These are phyloP conservation scores for Volucella inanis DNA, from an alignment of 2,888 invertebrate species.

Conservation along the genomic window DNA sequence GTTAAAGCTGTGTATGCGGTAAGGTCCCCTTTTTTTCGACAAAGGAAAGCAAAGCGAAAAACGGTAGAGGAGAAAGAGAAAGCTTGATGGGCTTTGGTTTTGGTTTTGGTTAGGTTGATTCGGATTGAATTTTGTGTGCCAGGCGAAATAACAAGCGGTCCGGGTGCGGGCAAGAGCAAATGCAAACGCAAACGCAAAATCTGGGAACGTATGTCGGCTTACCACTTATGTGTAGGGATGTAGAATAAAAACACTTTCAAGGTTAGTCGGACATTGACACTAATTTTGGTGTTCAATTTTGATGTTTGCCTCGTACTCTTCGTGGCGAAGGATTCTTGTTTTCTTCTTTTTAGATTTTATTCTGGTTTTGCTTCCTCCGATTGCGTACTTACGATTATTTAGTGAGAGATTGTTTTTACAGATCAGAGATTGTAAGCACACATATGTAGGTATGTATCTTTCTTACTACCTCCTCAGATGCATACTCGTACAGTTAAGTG, in stretches of 20 bases:
- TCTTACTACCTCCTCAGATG: too few relatives aligned
- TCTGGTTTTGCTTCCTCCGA: neutral
- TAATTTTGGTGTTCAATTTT: slow-evolving; percentile 70
- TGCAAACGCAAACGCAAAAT: slow-evolving; percentile 10
- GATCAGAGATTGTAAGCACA: slow-evolving; percentile 3
- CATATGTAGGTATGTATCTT: neutral
- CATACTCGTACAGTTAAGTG: neutral
- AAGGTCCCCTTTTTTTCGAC: slow-evolving; percentile 4
- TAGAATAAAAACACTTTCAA: slow-evolving; percentile 79
- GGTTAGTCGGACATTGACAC: slow-evolving; percentile 84
- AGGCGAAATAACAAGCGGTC: slow-evolving; percentile 17
- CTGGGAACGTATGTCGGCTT: slow-evolving; percentile 41
- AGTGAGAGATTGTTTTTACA: slow-evolving; percentile 8
- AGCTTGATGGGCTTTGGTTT: slow-evolving; percentile 77
- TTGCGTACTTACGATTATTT: slow-evolving; percentile 13
- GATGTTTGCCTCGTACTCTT: slow-evolving; percentile 50
- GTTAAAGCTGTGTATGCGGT: slow-evolving; percentile 24
- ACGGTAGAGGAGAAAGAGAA: slow-evolving; percentile 40
- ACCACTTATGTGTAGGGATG: slow-evolving; percentile 61
- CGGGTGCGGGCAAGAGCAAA: neutral
- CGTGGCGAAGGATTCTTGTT: slow-evolving; percentile 24
- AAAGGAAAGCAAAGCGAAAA: neutral
- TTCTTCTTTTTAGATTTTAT: neutral
- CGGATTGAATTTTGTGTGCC: slow-evolving; percentile 19
- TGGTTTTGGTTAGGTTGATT: neutral